Conservation (phyloP, 2,113 vertebrate genomes). For the Hepsetus odoe region DNA sequence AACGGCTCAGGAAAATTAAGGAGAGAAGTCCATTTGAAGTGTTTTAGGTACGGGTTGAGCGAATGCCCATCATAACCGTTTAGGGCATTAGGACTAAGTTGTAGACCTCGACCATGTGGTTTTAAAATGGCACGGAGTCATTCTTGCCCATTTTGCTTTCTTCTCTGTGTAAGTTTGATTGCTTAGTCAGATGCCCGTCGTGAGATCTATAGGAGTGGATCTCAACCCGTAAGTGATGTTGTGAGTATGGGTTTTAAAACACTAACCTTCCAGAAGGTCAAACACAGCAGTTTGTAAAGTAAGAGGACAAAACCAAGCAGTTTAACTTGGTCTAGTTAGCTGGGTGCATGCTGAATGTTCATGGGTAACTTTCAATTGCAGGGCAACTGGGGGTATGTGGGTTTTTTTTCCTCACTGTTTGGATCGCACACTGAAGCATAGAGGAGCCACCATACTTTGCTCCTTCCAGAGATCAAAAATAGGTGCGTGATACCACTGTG, state of each 20-base stretch:
- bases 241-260: background rate
- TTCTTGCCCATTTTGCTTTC: too few species aligned
- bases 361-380: background rate
- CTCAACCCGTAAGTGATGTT: background rate
- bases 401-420: background rate
- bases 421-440: constrained; percentile 11
- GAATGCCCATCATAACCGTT: background rate
- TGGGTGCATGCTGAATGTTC: background rate
- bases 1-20: background rate
- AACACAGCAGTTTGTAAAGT: background rate
- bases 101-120: background rate
- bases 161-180: too few species aligned
- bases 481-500: background rate
- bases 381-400: background rate
- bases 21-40: background rate
- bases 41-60: background rate
- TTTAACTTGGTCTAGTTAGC: background rate
- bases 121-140: background rate
- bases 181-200: background rate
- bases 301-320: background rate
- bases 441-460: background rate
- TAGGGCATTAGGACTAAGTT: background rate
- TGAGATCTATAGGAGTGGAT: background rate
- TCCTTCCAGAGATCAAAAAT: background rate
- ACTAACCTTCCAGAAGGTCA: background rate